Conservation (phyloP, 2,113 vertebrate genomes). For the Tringa solitaria region DNA sequence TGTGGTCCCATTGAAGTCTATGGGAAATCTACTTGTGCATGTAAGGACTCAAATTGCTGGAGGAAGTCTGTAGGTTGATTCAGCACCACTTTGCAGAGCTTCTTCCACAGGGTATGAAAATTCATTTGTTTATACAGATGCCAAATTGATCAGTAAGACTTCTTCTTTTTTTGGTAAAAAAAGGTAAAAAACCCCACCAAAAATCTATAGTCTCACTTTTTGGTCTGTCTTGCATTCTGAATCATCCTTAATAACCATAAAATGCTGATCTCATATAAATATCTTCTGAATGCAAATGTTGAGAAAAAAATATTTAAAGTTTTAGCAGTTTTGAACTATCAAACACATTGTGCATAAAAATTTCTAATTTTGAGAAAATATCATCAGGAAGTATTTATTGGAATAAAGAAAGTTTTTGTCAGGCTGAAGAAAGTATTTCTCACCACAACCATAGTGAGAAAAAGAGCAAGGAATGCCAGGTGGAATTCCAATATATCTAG, state of each 20-base stretch:
- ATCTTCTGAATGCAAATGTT: background rate
- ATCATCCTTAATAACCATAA: background rate
- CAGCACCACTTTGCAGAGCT: background rate
- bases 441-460: background rate
- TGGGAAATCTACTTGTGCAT: background rate
- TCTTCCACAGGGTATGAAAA: background rate
- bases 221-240: background rate
- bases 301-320: background rate
- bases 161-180: background rate
- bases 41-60: background rate
- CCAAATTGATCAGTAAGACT: background rate
- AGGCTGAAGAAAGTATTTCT: background rate
- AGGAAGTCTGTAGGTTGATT: background rate
- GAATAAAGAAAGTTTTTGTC: background rate
- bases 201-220: background rate
- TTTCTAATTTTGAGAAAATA: background rate
- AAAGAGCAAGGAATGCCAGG: fast-evolving
- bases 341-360: background rate
- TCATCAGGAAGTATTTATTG: background rate
- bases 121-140: background rate
- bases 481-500: background rate
- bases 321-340: background rate
- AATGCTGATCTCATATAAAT: background rate
- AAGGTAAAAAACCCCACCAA: background rate
- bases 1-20: background rate